Conservation (phyloP, 2,888 invertebrate genomes). For the Bimastos eiseni region DNA sequence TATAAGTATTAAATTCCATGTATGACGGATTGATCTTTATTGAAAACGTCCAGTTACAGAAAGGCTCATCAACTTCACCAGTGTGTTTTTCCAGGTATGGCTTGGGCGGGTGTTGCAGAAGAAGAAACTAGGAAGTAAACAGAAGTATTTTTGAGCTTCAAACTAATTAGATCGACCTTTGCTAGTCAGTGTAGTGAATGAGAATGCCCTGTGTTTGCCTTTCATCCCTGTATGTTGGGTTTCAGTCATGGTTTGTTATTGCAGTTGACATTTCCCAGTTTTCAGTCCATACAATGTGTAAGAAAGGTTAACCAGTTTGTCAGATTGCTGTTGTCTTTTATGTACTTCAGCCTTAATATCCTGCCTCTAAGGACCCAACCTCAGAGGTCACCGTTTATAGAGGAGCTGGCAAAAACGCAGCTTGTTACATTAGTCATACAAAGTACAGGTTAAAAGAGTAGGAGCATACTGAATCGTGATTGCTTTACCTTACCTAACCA, state of each 20-base stretch:
- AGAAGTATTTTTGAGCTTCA: neutral
- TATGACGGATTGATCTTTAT: neutral
- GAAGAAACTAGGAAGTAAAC: neutral
- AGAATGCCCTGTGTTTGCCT: neutral
- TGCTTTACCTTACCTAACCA: neutral
- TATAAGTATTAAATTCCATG: neutral
- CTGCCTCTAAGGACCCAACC: too few species aligned
- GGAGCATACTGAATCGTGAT: neutral
- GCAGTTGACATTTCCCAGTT: neutral
- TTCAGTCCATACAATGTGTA: neutral
- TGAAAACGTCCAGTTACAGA: neutral
- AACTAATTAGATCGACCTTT: neutral
- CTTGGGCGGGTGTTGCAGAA: neutral
- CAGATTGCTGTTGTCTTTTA: neutral
- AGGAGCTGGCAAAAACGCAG: too few species aligned
- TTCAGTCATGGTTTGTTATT: neutral
- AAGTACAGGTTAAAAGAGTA: too few species aligned
- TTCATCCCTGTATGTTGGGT: neutral
- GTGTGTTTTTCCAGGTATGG: neutral
- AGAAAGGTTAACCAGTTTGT: neutral
- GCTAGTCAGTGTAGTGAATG: neutral
- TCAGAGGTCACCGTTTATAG: too few species aligned
- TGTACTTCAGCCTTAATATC: neutral
- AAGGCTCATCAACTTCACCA: neutral
- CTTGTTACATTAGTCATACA: too few species aligned